These are phyloP conservation scores for Encarsia formosa DNA, from an alignment of 2,888 invertebrate genomes.

Conservation along the genomic window DNA sequence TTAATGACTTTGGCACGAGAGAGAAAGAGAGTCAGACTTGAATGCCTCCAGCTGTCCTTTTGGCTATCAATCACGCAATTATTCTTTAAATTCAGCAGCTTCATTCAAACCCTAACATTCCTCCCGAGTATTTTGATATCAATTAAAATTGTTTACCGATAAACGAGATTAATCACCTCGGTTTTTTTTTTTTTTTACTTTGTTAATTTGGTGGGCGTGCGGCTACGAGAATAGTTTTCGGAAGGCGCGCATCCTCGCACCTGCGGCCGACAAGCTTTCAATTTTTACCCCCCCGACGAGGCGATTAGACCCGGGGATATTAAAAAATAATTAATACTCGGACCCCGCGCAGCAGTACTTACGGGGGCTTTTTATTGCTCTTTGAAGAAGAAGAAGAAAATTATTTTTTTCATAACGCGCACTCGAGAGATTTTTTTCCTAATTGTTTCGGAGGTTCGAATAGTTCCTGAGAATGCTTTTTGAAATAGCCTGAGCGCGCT, in stretches of 20 bases:
- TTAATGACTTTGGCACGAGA: constrained; percentile 21
- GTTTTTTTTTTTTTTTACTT: constrained; percentile 10
- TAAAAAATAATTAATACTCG: constrained; percentile 18
- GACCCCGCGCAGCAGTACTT: no score
- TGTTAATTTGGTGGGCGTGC: constrained; percentile 36
- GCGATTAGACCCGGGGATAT: constrained; percentile 12
- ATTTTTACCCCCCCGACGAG: constrained; percentile 15
- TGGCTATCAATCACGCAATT: constrained; percentile 26
- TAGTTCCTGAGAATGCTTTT: no score
- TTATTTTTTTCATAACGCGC: no score
- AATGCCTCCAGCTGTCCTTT: constrained; percentile 15
- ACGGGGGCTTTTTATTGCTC: not conserved
- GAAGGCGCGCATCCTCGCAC: constrained; percentile 18
- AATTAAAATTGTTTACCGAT: no score
- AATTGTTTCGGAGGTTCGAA: no score
- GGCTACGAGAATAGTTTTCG: constrained; percentile 31
- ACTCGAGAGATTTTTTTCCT: no score
- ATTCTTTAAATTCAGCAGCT: constrained; percentile 5
- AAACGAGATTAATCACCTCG: no score
- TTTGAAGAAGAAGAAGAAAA: no score
- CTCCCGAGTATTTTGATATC: constrained; percentile 1
- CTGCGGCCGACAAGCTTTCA: constrained; percentile 14
- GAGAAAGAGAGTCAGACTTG: constrained; percentile 7
- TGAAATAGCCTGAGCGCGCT: no score
- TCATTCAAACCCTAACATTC: constrained; percentile 14